Conservation (phyloP, 64 coral and sea anemone species). For the Pachyseris speciosa region DNA sequence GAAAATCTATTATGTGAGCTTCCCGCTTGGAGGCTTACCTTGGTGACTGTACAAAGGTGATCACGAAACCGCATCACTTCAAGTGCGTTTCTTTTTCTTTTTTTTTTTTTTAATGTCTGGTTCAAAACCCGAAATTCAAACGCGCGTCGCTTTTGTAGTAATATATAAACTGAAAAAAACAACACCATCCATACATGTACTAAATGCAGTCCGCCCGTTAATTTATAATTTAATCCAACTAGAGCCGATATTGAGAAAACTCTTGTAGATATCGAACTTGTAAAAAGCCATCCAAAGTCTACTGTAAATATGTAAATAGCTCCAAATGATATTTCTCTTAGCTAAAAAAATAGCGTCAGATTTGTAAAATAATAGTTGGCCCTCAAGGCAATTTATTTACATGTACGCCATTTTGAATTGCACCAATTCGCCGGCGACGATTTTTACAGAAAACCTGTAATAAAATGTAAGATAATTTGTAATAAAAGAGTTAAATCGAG, state of each 20-base stretch:
- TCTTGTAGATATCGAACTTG: too few relatives aligned
- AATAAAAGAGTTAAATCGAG: slow-evolving; percentile 5
- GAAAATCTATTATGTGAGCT: neutral
- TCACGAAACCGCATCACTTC: neutral
- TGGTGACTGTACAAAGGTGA: neutral
- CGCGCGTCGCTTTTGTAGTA: neutral
- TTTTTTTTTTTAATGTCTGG: neutral
- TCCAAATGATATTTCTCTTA: slow-evolving; percentile 13
- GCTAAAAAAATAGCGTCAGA: neutral
- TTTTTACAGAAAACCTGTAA: neutral
- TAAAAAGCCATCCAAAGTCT: neutral
- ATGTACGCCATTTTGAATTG: neutral
- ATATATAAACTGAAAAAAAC: neutral
- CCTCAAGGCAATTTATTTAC: neutral
- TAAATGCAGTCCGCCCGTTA: slow-evolving; percentile 3
- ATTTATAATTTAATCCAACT: slow-evolving; percentile 26
- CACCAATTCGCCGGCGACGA: neutral
- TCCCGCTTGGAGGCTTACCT: neutral
- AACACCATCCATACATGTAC: neutral
- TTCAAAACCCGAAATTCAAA: neutral
- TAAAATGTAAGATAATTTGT: neutral
- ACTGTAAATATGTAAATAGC: slow-evolving; percentile 46
- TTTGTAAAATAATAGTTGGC: slow-evolving; percentile 35
- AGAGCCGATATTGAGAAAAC: slow-evolving; percentile 2
- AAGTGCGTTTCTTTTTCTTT: neutral